Evolutionary conservation across 1,140 invertebrate species (phyloP).

Genomic region (Leptinotarsa defecta): DNA sequence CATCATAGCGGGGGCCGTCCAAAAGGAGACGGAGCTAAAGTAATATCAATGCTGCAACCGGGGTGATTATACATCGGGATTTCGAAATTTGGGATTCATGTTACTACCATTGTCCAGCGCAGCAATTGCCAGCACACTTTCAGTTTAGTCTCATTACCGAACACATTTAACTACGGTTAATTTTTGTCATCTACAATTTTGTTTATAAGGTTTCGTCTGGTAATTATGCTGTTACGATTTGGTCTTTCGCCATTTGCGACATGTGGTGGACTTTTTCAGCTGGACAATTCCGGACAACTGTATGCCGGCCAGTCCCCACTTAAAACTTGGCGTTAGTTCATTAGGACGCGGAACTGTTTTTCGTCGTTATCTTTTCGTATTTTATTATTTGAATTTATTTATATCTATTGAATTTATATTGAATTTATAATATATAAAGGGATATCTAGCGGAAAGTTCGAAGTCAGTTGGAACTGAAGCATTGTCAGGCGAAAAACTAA

Average conservation of each 20-base stretch:
- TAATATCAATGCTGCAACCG: constrained; percentile 26
- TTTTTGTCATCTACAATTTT: constrained; percentile 54
- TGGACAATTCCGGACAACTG: constrained; percentile 28
- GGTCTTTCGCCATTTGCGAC: constrained; percentile 36
- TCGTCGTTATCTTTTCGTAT: not conserved
- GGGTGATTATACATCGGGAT: constrained; percentile 45
- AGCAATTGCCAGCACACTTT: constrained; percentile 45
- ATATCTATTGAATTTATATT: too few species aligned
- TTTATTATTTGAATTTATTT: too few species aligned
- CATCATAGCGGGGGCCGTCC: not conserved
- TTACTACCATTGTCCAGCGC: constrained; percentile 21
- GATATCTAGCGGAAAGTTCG: too few species aligned
- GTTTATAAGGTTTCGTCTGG: constrained; percentile 47
- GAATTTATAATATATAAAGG: too few species aligned
- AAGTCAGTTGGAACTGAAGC: too few species aligned
- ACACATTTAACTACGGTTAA: constrained; percentile 48
- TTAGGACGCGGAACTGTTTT: constrained; percentile 12
- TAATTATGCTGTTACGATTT: constrained; percentile 34
- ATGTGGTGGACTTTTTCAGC: constrained; percentile 34
- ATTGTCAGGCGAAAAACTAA: too few species aligned
- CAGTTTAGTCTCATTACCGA: constrained; percentile 50
- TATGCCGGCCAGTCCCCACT: constrained; percentile 10
- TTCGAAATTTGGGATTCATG: constrained; percentile 49
- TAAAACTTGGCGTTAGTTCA: constrained; percentile 24
- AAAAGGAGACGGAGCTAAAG: constrained; percentile 22